Evolutionary conservation across 2,113 vertebrate species (phyloP).

Genomic region (Athene cunicularia): DNA sequence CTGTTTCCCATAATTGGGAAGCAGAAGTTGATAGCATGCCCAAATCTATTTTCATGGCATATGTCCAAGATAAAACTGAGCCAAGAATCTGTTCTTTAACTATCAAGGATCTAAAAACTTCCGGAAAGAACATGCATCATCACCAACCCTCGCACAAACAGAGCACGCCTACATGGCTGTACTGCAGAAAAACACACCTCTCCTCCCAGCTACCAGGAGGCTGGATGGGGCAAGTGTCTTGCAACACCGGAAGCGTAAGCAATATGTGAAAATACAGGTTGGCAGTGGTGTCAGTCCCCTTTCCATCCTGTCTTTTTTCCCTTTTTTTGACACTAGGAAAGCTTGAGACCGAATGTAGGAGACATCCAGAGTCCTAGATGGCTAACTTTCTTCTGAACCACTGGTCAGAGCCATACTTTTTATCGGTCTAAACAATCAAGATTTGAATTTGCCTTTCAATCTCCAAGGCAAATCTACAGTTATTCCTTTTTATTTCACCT

Average conservation of each 20-base stretch:
- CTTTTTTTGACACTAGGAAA: neutral
- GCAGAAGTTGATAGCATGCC: neutral
- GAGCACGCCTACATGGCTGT: neutral
- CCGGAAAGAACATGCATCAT: neutral
- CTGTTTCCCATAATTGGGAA: neutral
- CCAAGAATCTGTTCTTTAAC: neutral
- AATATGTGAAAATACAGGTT: neutral
- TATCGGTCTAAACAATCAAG: neutral
- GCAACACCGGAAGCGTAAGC: neutral
- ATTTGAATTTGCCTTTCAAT: neutral
- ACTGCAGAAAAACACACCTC: neutral
- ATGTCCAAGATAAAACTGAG: neutral
- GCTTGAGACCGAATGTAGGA: too few relatives aligned
- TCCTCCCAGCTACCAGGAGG: neutral
- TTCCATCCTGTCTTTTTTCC: neutral
- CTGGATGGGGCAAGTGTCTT: neutral
- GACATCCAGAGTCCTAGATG: neutral
- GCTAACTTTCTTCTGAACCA: neutral
- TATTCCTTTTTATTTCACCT: neutral
- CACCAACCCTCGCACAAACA: neutral
- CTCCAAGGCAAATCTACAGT: neutral
- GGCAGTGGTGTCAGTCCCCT: neutral
- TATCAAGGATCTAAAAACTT: constrained; percentile 14
- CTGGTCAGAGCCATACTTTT: neutral
- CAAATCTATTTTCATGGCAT: neutral